phyloP scores from a whole-genome alignment of 2,113 vertebrate genomes.

The Tetraodon nigroviridis region DNA sequence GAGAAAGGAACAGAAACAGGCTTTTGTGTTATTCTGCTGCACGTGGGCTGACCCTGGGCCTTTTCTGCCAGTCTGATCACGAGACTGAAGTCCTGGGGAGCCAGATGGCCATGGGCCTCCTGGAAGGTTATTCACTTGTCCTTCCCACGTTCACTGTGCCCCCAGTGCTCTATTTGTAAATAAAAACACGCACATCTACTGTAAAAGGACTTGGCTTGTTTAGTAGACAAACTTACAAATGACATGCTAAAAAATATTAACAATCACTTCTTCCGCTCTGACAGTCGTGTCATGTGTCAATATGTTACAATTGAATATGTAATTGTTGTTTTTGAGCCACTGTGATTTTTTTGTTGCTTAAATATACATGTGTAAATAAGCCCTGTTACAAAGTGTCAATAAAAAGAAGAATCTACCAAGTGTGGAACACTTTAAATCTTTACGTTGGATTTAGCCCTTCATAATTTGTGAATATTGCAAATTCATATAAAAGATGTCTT shows the following conservation, averaged over 20 bases:
- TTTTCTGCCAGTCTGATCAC: conserved; percentile 48
- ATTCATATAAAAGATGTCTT: no score
- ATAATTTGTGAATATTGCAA: no score
- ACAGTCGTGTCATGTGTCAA: no score
- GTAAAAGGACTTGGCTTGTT: no score
- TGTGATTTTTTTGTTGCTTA: not conserved
- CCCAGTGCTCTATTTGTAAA: not conserved
- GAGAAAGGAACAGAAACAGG: conserved; percentile 42
- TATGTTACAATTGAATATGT: no score
- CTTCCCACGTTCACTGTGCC: conserved; percentile 2
- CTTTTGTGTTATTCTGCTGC: conserved; percentile 61
- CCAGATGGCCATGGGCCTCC: conserved; percentile 5
- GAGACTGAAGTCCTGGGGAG: conserved; percentile 46
- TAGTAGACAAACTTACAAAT: no score
- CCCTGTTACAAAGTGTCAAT: not conserved
- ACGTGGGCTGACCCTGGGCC: conserved; percentile 67
- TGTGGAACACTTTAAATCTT: no score
- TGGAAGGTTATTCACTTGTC: conserved; percentile 2
- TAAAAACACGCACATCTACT: no score
- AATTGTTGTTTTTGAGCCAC: no score
- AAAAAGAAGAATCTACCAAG: not conserved
- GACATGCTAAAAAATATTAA: no score
- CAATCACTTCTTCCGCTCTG: no score
- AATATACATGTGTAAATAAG: not conserved
- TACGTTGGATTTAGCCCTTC: no score